Evolutionary conservation across 37 sponge, comb jelly and placozoan genomes (phyloP), one percentile per base, ranked within the genome.

Genomic region (Beroe forskalii): DNA sequence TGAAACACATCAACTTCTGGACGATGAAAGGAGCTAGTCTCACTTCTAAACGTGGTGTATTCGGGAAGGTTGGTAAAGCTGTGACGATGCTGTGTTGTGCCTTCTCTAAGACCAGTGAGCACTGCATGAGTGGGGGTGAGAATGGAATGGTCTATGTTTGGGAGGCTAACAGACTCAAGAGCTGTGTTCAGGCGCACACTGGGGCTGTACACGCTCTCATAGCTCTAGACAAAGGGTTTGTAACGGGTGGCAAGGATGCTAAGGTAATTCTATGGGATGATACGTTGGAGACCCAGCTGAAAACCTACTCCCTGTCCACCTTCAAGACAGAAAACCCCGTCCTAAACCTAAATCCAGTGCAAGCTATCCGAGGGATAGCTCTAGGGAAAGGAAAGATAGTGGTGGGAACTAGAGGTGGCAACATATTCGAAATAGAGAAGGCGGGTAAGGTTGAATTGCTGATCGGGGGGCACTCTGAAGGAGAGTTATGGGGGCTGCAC

Each of bases 1-100:
- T 96, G 62, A 97, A 95, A 38, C 98, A 97, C 91, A 95, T 97
- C 62, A 96, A 95, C 62, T 97, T 97, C 90, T 97, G 98, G 98
- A 92, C 91, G 27, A 64, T 91, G 40, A 76, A 69, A 91, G 98
- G 98, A 64, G 94, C 95, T 28, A 94, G 96, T 4, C 91, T 97
- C 40, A 95, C 95, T 0, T 95, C 95, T 30, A 97, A 97, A 48
- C 76, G 98, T 40, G 98, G 98, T 0, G 72, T 94, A 1, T 95
- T 97, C 93, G 96, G 96, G 1, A 93, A 94, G 62, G 90, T 37
- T 32, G 95, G 93, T 40, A 95, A 93, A 76, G 90, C 66, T 39
- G 55, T 60, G 31, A 95, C 96, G 22, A 94, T 97, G 95, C 93
- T 97, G 69, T 94, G 95, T 91, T 93, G 94, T 55, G 83, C 89